Conservation (phyloP, 2,113 vertebrate genomes). For the Actinemys pallida region DNA sequence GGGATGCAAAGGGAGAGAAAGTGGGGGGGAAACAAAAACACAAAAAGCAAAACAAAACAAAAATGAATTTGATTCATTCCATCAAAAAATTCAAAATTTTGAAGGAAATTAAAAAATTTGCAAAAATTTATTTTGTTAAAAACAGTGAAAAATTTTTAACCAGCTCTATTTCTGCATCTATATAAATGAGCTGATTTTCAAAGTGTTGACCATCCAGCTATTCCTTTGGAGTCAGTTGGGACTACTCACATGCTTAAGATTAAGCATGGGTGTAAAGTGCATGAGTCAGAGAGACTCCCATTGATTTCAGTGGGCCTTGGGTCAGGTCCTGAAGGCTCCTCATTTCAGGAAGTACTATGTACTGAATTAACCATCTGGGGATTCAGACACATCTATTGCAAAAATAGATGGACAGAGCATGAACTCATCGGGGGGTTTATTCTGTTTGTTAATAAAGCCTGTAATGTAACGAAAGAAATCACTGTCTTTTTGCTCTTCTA, state of each 20-base stretch:
- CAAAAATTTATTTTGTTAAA: not conserved
- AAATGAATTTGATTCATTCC: not conserved
- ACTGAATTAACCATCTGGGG: too few relatives aligned
- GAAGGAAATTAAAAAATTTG: not conserved
- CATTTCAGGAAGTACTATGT: not conserved
- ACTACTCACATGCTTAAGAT: not conserved
- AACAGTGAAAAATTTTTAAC: not conserved
- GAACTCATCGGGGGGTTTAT: not conserved
- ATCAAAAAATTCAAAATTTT: not conserved
- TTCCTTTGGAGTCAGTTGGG: not conserved
- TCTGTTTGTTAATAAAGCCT: not conserved
- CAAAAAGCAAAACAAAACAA: not conserved
- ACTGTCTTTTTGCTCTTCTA: conserved; percentile 55
- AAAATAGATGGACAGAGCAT: not conserved
- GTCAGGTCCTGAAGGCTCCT: not conserved
- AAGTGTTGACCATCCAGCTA: not conserved
- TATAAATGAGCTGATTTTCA: fast-evolving
- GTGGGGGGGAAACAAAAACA: not conserved
- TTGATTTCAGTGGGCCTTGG: not conserved
- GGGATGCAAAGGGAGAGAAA: not conserved
- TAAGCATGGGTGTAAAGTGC: not conserved
- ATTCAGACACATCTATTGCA: not conserved
- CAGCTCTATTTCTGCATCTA: not conserved
- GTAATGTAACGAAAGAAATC: not conserved
- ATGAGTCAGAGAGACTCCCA: not conserved